Percentiles rank a stretch among this genome's conserved stretches.
Conservation (phyloP, 2,888 invertebrate species). For the Mechanitis messenoides region DNA sequence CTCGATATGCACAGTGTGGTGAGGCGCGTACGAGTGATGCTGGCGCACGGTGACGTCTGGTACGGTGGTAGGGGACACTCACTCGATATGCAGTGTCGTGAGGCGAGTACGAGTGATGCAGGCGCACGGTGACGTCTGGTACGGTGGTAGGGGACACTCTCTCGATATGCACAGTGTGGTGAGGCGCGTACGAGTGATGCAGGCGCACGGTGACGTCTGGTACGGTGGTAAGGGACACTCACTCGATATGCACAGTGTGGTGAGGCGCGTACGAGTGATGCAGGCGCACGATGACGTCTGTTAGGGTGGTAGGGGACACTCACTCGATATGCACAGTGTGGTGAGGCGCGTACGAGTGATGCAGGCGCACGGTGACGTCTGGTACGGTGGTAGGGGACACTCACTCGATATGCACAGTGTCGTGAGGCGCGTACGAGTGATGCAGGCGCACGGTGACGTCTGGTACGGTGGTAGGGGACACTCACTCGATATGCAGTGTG, state of each 20-base stretch:
- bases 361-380: constrained; percentile 86
- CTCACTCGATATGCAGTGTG: constrained; percentile 83
- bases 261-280: constrained; percentile 93
- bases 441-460: constrained; percentile 84
- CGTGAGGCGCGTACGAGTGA: constrained; percentile 91
- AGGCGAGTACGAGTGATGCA: constrained; percentile 92
- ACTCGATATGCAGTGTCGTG: constrained; percentile 87
- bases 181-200: constrained; percentile 91
- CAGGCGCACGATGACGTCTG: constrained; percentile 85
- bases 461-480: constrained; percentile 81
- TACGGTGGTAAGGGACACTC: constrained; percentile 81
- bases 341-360: constrained; percentile 91
- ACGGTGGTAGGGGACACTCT: constrained; percentile 80
- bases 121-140: constrained; percentile 84
- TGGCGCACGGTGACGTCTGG: constrained; percentile 86
- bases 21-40: constrained; percentile 91
- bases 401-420: constrained; percentile 86
- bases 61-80: constrained; percentile 81
- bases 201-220: constrained; percentile 86
- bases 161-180: constrained; percentile 89
- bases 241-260: constrained; percentile 87
- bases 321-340: constrained; percentile 88
- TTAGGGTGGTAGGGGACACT: constrained; percentile 81
- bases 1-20: constrained; percentile 89
- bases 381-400: constrained; percentile 82